A percentile compares a stretch with the other conserved stretches of the same genome.
Conservation (phyloP, 2,888 invertebrate genomes). For the Prenolepis imparis region DNA sequence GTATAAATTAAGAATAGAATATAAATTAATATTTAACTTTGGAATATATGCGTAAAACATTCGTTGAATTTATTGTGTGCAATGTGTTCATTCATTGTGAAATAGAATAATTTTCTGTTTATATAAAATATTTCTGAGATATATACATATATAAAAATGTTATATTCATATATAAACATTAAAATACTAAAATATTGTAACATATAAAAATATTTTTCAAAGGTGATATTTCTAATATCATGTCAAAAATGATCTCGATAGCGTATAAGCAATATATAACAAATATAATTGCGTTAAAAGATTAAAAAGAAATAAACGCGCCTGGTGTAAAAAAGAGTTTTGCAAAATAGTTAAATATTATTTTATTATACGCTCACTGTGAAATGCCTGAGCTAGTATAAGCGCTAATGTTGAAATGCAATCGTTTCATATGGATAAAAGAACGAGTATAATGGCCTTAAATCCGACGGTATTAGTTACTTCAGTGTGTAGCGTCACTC, state of each 20-base stretch:
- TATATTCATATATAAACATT: slow-evolving; percentile 1
- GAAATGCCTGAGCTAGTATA: background rate
- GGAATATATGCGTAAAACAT: too few species aligned
- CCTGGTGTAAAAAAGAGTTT: background rate
- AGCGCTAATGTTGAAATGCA: slow-evolving; percentile 9
- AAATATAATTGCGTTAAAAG: too few species aligned
- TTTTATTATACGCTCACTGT: background rate
- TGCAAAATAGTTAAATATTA: background rate
- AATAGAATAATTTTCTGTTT: background rate
- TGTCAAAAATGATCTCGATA: background rate
- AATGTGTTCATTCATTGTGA: background rate
- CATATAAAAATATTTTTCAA: background rate
- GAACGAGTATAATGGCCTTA: slow-evolving; percentile 35
- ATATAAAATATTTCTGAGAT: background rate
- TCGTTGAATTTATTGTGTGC: background rate
- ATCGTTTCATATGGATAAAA: slow-evolving; percentile 7
- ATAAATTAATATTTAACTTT: background rate
- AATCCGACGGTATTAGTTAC: slow-evolving; percentile 29
- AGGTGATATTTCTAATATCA: background rate
- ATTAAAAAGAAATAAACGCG: background rate
- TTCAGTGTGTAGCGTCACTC: slow-evolving; percentile 31
- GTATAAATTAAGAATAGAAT: background rate
- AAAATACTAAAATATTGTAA: background rate
- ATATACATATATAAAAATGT: background rate
- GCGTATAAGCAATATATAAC: too few species aligned